Evolutionary conservation across 2,113 vertebrate species (phyloP).

Genomic region (Rhinopomastus cyanomelas): DNA sequence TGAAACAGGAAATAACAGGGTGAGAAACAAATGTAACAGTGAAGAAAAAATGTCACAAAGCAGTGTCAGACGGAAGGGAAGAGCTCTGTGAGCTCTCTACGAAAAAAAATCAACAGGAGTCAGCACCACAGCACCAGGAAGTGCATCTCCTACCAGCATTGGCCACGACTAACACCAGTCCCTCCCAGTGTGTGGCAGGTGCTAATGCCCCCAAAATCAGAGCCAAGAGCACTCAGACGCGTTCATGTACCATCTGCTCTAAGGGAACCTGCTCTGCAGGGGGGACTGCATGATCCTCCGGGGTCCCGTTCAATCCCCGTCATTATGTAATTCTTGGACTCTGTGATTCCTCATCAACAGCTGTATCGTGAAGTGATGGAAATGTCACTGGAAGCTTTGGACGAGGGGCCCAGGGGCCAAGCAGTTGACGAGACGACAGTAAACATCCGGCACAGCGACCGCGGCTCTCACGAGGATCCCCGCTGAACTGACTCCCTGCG

Average conservation of each 20-base stretch:
- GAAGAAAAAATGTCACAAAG: background rate
- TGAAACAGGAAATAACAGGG: background rate
- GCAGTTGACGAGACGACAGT: background rate
- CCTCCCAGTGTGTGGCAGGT: background rate
- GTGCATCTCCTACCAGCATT: background rate
- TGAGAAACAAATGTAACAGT: background rate
- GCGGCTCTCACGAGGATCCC: background rate
- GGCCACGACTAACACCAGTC: rapidly evolving
- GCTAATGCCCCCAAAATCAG: background rate
- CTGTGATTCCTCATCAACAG: background rate
- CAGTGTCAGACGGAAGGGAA: background rate
- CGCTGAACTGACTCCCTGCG: background rate
- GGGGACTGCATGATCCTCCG: no score
- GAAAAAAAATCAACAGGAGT: background rate
- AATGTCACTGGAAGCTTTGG: background rate
- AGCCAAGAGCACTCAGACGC: background rate
- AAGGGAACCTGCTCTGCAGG: no score
- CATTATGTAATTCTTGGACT: no score
- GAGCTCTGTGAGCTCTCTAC: background rate
- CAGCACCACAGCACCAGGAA: background rate
- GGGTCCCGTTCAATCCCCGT: no score
- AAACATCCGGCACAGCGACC: background rate
- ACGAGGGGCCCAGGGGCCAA: background rate
- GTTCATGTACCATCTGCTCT: no score
- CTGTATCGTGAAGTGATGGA: background rate